A percentile compares a stretch with the other conserved stretches of the same genome.
phyloP scores from a whole-genome alignment of 2,888 invertebrate genomes.

The Rotaria macrura region DNA sequence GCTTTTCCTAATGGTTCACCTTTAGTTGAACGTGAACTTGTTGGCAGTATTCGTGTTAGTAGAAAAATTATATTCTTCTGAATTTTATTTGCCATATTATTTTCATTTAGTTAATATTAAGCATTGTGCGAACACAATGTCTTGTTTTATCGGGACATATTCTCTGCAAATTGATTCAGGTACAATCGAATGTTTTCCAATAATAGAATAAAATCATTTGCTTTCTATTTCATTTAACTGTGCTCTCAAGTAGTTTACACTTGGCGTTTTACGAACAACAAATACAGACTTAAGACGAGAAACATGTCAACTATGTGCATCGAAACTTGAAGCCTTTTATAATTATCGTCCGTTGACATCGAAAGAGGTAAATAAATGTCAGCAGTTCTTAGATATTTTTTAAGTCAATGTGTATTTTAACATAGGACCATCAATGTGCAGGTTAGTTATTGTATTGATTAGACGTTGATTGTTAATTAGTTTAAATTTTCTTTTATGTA shows the following conservation, averaged over 20 bases:
- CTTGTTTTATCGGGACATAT: neutral
- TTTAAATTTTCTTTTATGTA: neutral
- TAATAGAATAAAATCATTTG: neutral
- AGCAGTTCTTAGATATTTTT: no score
- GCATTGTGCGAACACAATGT: neutral
- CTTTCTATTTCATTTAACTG: neutral
- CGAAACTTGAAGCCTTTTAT: constrained; percentile 8
- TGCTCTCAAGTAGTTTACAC: neutral
- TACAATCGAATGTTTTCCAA: neutral
- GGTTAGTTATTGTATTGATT: neutral
- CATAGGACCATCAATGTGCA: neutral
- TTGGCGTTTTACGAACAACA: neutral
- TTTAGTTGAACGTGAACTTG: neutral
- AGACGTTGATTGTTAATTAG: neutral
- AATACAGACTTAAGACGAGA: constrained; percentile 4
- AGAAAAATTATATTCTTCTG: no score
- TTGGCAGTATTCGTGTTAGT: neutral
- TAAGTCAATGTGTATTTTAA: neutral
- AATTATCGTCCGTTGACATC: neutral
- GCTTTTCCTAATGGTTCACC: constrained; percentile 10
- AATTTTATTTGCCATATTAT: neutral
- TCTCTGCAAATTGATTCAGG: constrained; percentile 7
- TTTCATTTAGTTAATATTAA: neutral
- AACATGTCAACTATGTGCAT: constrained; percentile 14
- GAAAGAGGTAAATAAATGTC: neutral